phyloP scores from a whole-genome alignment of 1,140 invertebrate genomes.

The Protaetia brevitarsis region DNA sequence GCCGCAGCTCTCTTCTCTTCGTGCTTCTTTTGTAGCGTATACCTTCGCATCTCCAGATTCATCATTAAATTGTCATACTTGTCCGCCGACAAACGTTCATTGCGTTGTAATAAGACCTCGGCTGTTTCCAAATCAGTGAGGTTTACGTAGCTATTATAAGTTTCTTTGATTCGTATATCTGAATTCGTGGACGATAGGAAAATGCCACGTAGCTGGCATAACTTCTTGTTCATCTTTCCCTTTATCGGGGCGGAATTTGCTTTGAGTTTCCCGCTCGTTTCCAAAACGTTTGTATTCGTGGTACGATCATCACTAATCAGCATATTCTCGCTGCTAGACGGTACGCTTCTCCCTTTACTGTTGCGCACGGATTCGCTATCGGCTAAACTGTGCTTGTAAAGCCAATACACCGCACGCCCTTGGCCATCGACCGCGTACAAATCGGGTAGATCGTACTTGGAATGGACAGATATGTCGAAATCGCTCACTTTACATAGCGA shows the following conservation, averaged over 20 bases:
- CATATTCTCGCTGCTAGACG: not conserved
- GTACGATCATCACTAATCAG: not conserved
- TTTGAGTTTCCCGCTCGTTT: not conserved
- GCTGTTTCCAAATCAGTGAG: not conserved
- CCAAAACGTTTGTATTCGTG: not conserved
- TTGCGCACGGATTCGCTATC: not conserved
- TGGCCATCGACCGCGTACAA: not conserved
- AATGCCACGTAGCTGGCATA: not conserved
- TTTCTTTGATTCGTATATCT: slow-evolving; percentile 17
- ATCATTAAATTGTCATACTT: slow-evolving; percentile 18
- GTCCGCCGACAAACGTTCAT: not conserved
- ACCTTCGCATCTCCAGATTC: not conserved
- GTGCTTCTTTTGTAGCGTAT: not conserved
- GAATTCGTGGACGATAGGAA: not conserved
- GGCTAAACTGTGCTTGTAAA: slow-evolving; percentile 16
- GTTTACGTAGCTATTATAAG: slow-evolving; percentile 10
- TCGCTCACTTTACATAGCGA: slow-evolving; percentile 27
- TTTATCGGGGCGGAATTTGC: not conserved
- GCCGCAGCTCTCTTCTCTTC: not conserved
- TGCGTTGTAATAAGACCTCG: not conserved
- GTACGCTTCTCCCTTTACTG: not conserved
- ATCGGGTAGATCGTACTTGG: not conserved
- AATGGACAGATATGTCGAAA: slow-evolving; percentile 7
- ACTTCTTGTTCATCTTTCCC: not conserved
- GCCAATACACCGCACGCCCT: slow-evolving; percentile 6